A percentile compares a stretch with the other conserved stretches of the same genome.
Evolutionary conservation across 2,888 invertebrate genomes (phyloP).

Genomic region (Eulithis testata): DNA sequence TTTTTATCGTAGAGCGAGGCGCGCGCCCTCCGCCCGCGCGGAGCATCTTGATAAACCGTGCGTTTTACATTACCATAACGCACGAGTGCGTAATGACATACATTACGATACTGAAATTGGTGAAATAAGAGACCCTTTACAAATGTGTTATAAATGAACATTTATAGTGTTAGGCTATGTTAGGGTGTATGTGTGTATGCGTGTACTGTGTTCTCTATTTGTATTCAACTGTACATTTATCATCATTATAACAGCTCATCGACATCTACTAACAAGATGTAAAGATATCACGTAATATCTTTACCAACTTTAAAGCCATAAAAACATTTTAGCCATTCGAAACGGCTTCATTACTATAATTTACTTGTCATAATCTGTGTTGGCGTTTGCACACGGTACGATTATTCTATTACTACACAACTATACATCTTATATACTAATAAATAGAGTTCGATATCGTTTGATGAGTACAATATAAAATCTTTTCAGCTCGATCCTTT

Average conservation of each 20-base stretch:
- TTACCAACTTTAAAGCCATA: constrained; percentile 49
- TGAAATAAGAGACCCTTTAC: too few species aligned
- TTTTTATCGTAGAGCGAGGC: too few species aligned
- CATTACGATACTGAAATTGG: too few species aligned
- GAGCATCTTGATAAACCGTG: too few species aligned
- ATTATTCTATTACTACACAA: constrained; percentile 39
- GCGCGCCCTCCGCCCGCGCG: too few species aligned
- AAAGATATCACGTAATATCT: constrained; percentile 45
- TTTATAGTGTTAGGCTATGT: too few species aligned
- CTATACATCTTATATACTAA: constrained; percentile 37
- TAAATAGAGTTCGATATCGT: constrained; percentile 31
- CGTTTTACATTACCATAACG: too few species aligned
- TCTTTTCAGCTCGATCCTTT: constrained; percentile 62
- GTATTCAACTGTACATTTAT: background rate
- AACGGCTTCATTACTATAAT: constrained; percentile 65
- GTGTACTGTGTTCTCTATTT: background rate
- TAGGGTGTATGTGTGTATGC: too few species aligned
- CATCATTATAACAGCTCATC: constrained; percentile 2
- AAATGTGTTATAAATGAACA: too few species aligned
- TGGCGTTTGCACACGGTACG: constrained; percentile 71
- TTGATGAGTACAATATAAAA: constrained; percentile 44
- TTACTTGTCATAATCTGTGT: constrained; percentile 64
- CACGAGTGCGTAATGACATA: too few species aligned
- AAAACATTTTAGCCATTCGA: constrained; percentile 55
- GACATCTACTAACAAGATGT: constrained; percentile 15